Evolutionary conservation across 2,888 invertebrate genomes (phyloP).

Genomic region (Lycophotia porphyrea): DNA sequence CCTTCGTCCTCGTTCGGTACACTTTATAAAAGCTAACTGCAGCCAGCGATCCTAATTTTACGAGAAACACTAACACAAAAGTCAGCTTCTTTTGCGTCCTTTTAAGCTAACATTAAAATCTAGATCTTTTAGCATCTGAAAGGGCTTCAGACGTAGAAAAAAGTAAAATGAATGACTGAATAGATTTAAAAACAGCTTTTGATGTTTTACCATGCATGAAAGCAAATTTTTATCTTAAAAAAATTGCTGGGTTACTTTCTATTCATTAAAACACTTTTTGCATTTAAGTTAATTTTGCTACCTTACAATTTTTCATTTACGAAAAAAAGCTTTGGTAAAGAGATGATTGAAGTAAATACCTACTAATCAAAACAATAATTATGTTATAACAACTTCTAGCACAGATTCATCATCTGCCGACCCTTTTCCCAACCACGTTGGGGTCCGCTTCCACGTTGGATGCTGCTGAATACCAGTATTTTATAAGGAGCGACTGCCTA

Average conservation of each 20-base stretch:
- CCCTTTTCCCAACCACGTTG: not conserved
- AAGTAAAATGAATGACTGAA: slow-evolving; percentile 15
- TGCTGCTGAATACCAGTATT: not conserved
- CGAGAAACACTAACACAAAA: slow-evolving; percentile 14
- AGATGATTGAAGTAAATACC: not conserved
- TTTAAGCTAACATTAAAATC: slow-evolving; percentile 39
- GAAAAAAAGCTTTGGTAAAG: not conserved
- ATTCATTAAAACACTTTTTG: not conserved
- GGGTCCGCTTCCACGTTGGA: not conserved
- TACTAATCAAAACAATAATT: not conserved
- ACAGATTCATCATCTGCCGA: not conserved
- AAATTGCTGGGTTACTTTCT: slow-evolving; percentile 2
- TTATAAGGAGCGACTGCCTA: not conserved
- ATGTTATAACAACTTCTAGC: not conserved
- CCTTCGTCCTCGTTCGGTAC: not conserved
- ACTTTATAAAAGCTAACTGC: slow-evolving; percentile 21
- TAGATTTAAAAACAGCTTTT: slow-evolving; percentile 17
- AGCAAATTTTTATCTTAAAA: not conserved
- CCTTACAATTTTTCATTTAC: not conserved
- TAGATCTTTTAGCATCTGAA: slow-evolving; percentile 25
- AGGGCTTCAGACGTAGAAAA: slow-evolving; percentile 16
- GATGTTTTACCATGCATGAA: not conserved
- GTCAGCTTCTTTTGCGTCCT: not conserved
- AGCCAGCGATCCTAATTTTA: slow-evolving; percentile 28
- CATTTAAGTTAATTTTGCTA: not conserved